phyloP scores from a whole-genome alignment of 2,888 invertebrate species.

The Tinea semifulvella region DNA sequence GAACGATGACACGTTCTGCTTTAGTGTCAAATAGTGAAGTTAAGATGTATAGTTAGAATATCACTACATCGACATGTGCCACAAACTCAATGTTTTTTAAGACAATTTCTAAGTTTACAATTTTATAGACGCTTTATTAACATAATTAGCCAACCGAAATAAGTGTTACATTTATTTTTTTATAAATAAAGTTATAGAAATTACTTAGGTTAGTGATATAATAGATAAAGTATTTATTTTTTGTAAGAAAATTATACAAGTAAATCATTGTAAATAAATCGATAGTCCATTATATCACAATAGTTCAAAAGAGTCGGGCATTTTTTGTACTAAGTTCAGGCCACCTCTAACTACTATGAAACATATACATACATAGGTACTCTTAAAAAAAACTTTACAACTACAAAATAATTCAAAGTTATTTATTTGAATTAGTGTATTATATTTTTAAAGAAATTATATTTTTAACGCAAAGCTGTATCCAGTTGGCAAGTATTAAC shows the following conservation, averaged over 20 bases:
- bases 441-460: too few relatives aligned
- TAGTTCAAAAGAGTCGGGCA: too few relatives aligned
- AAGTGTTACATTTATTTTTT: background rate
- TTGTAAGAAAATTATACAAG: conserved; percentile 3
- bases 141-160: conserved; percentile 1
- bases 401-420: too few relatives aligned
- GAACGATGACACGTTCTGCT: conserved; percentile 1
- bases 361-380: too few relatives aligned
- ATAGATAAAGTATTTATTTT: conserved; percentile 1
- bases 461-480: too few relatives aligned
- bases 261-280: conserved; percentile 4
- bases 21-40: conserved; percentile 6
- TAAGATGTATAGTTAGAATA: background rate
- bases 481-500: too few relatives aligned
- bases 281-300: conserved; percentile 4
- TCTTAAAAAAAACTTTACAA: too few relatives aligned
- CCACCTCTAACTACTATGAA: too few relatives aligned
- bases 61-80: conserved; percentile 2
- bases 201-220: conserved; percentile 10
- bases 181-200: background rate
- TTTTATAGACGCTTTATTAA: background rate
- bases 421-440: too few relatives aligned
- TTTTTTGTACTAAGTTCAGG: too few relatives aligned
- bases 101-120: too few relatives aligned
- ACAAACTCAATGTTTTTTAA: too few relatives aligned